Evolutionary conservation across 2,888 invertebrate species (phyloP), one percentile per base, ranked within the genome.

Genomic region (Ectemnius cavifrons): DNA sequence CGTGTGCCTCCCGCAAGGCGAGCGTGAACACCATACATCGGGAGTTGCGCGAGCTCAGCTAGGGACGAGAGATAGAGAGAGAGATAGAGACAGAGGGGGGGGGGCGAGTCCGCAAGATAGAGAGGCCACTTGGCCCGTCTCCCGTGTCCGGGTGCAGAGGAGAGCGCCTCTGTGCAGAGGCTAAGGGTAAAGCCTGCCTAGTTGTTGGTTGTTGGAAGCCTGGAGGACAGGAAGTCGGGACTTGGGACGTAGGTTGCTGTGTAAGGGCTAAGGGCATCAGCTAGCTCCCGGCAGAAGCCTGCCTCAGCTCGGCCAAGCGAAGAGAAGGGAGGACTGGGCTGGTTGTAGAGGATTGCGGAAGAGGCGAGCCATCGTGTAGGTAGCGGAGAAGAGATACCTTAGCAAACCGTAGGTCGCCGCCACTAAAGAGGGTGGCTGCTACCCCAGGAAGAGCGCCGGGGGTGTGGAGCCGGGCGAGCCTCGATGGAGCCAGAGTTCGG

Each of bases 1-100:
- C 83, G 87, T 85, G 84, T 86, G 76, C 83, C 81, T 82, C 73
- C 75, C 77, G 72, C 72, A 71, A 62, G 28, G 52, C 58, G 71
- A 67, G 76, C 76, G 82, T 72, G 80, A 75, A 81, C 78, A 73
- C 76, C 76, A 67, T 69, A 20, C 63, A 58, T 52, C 52, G n/a
- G 52, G 52, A 52, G 52, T 52, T 4, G 52, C 37, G 37, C 8
- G 37, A 37, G 37, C 37, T 6, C 5, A 37, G 52, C 52, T 14
- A 14, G 52, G 4, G n/a, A 0, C 6, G 52, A 6, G n/a, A 4
- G 0, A n/a, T 1, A 14, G 16, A 13, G 14, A 3, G 67, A 58
- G 69, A 67, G 66, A 70, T 47, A 71, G 46, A 57, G 67, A 62
- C 18, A 60, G 58, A 58, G 62, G 46, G 16, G 14, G 28, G 18